phyloP scores from a whole-genome alignment of 2,888 invertebrate genomes.

The Orthosia gracilis region DNA sequence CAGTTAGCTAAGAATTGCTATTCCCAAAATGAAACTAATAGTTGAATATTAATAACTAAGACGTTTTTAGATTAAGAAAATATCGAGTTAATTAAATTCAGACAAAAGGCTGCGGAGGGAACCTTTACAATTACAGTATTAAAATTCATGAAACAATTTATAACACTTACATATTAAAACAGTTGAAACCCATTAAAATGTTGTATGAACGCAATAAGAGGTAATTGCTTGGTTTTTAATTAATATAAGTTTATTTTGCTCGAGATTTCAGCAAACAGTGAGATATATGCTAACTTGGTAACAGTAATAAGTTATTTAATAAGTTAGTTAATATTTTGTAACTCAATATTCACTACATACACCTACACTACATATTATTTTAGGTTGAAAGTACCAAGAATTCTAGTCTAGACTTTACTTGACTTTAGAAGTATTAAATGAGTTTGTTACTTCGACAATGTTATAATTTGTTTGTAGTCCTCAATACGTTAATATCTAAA shows the following conservation, averaged over 20 bases:
- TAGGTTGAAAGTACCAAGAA: not conserved
- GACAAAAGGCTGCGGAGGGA: conserved; percentile 45
- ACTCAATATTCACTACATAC: conserved; percentile 9
- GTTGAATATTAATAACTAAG: conserved; percentile 45
- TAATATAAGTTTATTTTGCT: conserved; percentile 40
- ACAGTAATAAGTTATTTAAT: conserved; percentile 11
- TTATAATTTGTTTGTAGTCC: not conserved
- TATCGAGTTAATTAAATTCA: conserved; percentile 51
- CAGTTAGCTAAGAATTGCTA: conserved; percentile 20
- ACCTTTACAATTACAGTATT: conserved; percentile 49
- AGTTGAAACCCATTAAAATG: conserved; percentile 41
- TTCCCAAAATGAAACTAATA: conserved; percentile 35
- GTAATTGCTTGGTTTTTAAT: conserved; percentile 37
- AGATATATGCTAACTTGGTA: conserved; percentile 26
- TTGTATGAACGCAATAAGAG: conserved; percentile 41
- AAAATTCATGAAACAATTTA: conserved; percentile 51
- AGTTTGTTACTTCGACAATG: conserved; percentile 7
- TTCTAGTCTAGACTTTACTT: conserved; percentile 30
- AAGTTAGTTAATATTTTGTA: conserved; percentile 3
- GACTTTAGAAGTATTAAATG: not conserved
- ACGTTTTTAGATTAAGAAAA: conserved; percentile 49
- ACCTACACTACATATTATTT: not conserved
- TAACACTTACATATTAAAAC: conserved; percentile 46
- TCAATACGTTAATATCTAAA: too few relatives aligned
- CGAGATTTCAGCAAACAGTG: conserved; percentile 25